Base-by-base conservation (phyloP, 2,797 vertebrate species). In the Argentina silus region DNA sequence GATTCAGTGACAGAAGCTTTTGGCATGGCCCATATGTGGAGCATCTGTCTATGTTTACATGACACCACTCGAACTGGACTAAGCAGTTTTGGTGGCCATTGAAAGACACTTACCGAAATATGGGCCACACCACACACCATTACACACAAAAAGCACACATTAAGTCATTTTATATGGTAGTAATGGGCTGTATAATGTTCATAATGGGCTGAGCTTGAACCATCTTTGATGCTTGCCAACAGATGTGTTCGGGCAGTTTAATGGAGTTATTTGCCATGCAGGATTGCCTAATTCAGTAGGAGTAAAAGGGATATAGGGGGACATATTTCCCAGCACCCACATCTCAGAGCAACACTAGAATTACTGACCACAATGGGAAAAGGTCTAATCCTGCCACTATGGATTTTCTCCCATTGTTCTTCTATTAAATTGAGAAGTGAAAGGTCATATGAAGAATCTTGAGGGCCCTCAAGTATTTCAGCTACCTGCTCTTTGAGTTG, bases 401-500 rank as follows among this genome's bases (percentile, higher is more conserved):
- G 27, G 81, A 79, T 81, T 71, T 81, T 81, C 83, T 84, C 82
- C 81, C 67, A 75, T 78, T 74, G 70, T 80, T 82, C 75, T 80
- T 82, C 75, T 72, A 66, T 78, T 74, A 76, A 83, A 84, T 81
- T 74, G 4, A 48, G 80, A 86, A 87, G 88, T 84, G 74, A 88
- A 69, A 81, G 91, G 85, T 90, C 84, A 79, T 81, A 45, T 65
- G 82, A 87, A 85, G 89, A 90, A 90, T 91, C 87, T 87, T 27
- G 12, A 93, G 89, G 78, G 81, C 83, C 68, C 83, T 90, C 78
- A 7, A 74, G 78, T 83, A 67, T 75, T 78, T 79, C 86, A 15
- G 60, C 79, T 48, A 45, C 72, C 81, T 70, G 21, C 21, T 87
- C 81, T 91, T 84, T 84, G 85, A 90, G 88, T 87, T 78, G 80